Percentiles rank a stretch among this genome's conserved stretches.
Conservation (phyloP, 2,888 invertebrate species). For the Drosophila neonasuta region DNA sequence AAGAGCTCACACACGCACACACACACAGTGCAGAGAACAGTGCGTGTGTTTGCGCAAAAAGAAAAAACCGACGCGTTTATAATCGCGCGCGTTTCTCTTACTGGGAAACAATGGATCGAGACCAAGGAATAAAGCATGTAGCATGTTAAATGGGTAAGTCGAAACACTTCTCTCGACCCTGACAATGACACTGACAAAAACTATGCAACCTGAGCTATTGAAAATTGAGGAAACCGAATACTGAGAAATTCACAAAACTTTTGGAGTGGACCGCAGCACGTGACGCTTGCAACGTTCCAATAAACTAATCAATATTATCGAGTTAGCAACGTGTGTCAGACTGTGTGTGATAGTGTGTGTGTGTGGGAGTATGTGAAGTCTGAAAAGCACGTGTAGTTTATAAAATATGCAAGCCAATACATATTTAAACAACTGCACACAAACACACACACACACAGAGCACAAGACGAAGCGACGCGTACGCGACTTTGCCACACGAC, state of each 20-base stretch:
- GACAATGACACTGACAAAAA: constrained; percentile 17
- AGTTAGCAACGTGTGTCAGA: constrained; percentile 40
- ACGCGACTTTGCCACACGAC: constrained; percentile 18
- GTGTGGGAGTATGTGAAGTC: constrained; percentile 25
- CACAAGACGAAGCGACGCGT: neutral
- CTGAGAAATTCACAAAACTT: neutral
- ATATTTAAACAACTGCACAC: constrained; percentile 58
- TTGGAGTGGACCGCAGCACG: constrained; percentile 20
- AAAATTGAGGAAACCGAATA: neutral
- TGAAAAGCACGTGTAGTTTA: constrained; percentile 52
- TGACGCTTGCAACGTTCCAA: constrained; percentile 30
- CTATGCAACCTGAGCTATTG: neutral
- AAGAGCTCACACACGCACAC: constrained; percentile 32
- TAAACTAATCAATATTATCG: constrained; percentile 63
- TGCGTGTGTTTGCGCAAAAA: constrained; percentile 2
- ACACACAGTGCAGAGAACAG: neutral
- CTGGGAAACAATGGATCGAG: constrained; percentile 31
- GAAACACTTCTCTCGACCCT: constrained; percentile 13
- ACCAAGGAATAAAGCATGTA: constrained; percentile 51
- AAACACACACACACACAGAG: neutral
- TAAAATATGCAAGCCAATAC: constrained; percentile 60
- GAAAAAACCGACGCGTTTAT: constrained; percentile 7
- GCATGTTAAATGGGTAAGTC: constrained; percentile 65
- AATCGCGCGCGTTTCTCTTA: constrained; percentile 41
- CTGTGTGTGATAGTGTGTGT: constrained; percentile 11